Base-by-base conservation (phyloP, 2,888 invertebrate species). In the Hybos culiciformis region DNA sequence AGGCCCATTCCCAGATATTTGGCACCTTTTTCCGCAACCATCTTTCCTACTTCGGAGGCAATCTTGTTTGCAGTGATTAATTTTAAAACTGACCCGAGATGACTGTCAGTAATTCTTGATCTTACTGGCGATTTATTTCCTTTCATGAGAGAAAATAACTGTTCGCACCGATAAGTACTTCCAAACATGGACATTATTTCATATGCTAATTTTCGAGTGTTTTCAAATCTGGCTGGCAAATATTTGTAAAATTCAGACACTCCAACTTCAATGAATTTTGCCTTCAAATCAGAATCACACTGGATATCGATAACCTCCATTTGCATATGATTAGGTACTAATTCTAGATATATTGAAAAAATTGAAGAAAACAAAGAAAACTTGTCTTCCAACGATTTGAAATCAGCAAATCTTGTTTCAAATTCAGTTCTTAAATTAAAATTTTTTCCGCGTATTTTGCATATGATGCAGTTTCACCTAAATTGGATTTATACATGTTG, bases 381-480 rank as follows among this genome's bases (percentile, higher is more conserved):
- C 38, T 46, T 46, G 41, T 41, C 39, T 46, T 43, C 44, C 38
- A 49, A 46, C 17, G 38, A 48, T 34, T 48, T 47, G 33, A 50
- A 51, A 51, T 49, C 42, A 38, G 21, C 18, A 48, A 49, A 48
- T 21, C 45, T 50, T 46, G 48, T 49, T 50, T 48, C 46, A 49
- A 50, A 49, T 49, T 51, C 44, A 48, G 41, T 50, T 46, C 26
- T 41, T 23, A 39, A 33, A 14, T 44, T 41, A 19, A 37, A 37
- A 45, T 45, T 44, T 47, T 37, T 23, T 45, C 36, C 15, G 39
- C 33, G 31, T 41, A 47, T 43, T 47, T 44, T 46, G 44, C 9
- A 46, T 44, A 39, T 17, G 39, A 39, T 41, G 46, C 42, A 46
- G 39, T 47, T 34, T 41, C 40, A 44, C 14, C 41, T 43, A 36